These are phyloP conservation scores for Diprion similis DNA, from an alignment of 1,140 invertebrate species.

Conservation along the genomic window DNA sequence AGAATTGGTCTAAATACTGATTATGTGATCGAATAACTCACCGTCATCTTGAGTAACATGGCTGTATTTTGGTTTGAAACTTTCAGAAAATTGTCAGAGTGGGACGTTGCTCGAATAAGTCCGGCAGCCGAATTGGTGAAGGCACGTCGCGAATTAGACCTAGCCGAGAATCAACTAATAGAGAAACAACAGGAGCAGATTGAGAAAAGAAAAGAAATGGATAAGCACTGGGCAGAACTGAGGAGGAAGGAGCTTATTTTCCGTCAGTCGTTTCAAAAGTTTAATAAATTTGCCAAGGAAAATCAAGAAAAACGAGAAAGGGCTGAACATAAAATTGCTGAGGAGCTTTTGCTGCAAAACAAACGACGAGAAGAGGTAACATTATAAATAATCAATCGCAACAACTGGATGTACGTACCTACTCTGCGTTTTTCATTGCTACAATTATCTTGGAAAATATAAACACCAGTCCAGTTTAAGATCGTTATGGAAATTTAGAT, in stretches of 20 bases:
- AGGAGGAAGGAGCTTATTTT: constrained; percentile 58
- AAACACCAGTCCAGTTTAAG: background rate
- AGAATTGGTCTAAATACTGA: too few relatives aligned
- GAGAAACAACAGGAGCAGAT: constrained; percentile 55
- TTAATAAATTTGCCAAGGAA: constrained; percentile 66
- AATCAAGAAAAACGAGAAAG: constrained; percentile 66
- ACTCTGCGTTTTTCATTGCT: background rate
- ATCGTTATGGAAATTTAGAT: constrained; percentile 7
- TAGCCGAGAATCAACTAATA: constrained; percentile 57
- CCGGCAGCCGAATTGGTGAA: constrained; percentile 62
- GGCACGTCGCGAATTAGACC: constrained; percentile 57
- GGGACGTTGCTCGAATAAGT: constrained; percentile 62
- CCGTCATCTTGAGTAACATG: background rate
- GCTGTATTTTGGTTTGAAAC: background rate
- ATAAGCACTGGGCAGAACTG: constrained; percentile 62
- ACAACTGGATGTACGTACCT: constrained; percentile 11
- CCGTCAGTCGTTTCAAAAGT: constrained; percentile 65
- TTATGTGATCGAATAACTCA: constrained; percentile 15
- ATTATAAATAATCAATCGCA: constrained; percentile 14
- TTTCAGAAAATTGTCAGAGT: constrained; percentile 65
- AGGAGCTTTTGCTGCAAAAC: constrained; percentile 54
- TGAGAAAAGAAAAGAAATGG: constrained; percentile 51
- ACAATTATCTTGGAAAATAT: background rate
- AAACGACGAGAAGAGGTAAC: constrained; percentile 39
- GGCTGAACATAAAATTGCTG: constrained; percentile 61